phyloP scores from a whole-genome alignment of 2,888 invertebrate species.

The Scaptomyza polygonia region DNA sequence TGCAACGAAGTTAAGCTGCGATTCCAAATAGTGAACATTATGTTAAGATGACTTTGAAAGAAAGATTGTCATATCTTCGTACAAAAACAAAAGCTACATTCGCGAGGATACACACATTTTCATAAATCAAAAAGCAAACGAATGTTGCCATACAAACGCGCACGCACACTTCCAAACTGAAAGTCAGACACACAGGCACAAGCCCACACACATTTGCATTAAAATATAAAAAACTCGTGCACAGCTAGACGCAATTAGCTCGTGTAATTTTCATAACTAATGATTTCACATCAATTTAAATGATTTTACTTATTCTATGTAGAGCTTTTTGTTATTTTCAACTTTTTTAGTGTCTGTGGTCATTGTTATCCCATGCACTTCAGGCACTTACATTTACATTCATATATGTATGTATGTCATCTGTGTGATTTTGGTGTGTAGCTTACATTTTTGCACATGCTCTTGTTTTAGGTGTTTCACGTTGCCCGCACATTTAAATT shows the following conservation, averaged over 20 bases:
- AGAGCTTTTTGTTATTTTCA: constrained; percentile 29
- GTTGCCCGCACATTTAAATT: constrained; percentile 45
- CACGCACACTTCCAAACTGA: constrained; percentile 37
- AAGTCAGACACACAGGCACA: constrained; percentile 25
- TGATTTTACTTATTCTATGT: constrained; percentile 50
- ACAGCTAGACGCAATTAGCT: constrained; percentile 28
- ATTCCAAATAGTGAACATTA: constrained; percentile 31
- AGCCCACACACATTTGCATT: constrained; percentile 18
- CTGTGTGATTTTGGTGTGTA: constrained; percentile 35
- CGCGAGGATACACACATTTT: constrained; percentile 78
- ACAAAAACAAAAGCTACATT: constrained; percentile 45
- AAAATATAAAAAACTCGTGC: constrained; percentile 22
- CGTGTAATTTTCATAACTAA: constrained; percentile 28
- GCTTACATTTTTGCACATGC: constrained; percentile 59
- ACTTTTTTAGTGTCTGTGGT: constrained; percentile 53
- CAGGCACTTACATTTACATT: constrained; percentile 35
- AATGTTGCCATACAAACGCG: constrained; percentile 58
- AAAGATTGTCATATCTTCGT: constrained; percentile 33
- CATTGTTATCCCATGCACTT: constrained; percentile 53
- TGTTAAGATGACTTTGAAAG: constrained; percentile 42
- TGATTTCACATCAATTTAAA: constrained; percentile 68
- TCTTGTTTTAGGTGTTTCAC: constrained; percentile 51
- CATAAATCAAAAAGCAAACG: constrained; percentile 77
- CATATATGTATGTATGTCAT: constrained; percentile 28
- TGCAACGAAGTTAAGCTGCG: constrained; percentile 32